Conservation (phyloP, 2,113 vertebrate species). For the Mormyrus lacerda region DNA sequence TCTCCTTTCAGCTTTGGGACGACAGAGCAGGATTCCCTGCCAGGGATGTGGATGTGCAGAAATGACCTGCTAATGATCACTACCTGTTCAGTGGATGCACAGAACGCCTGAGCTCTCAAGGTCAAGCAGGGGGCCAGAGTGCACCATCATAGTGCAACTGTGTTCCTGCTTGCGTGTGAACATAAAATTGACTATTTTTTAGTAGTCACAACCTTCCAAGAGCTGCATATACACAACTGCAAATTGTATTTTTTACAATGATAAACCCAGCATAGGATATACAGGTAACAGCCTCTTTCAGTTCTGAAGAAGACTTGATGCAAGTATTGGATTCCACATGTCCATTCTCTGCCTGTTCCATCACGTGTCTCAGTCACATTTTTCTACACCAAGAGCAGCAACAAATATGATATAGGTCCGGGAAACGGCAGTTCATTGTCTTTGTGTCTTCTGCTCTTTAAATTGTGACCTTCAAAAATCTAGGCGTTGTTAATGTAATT, state of each 20-base stretch:
- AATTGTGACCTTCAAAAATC: background rate
- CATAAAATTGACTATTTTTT: background rate
- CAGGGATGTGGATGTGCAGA: background rate
- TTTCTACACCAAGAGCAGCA: background rate
- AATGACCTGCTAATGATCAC: background rate
- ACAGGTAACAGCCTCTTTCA: background rate
- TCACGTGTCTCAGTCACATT: background rate
- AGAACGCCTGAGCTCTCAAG: background rate
- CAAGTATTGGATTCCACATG: background rate
- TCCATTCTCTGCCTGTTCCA: background rate
- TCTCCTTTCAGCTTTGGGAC: background rate
- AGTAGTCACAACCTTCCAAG: background rate
- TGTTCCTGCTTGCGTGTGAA: background rate
- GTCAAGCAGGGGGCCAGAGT: background rate
- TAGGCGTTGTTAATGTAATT: background rate
- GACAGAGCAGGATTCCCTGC: background rate
- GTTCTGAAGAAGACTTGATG: background rate
- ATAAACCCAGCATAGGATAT: background rate
- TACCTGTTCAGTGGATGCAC: background rate
- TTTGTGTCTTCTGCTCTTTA: background rate
- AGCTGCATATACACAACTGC: background rate
- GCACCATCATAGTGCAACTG: background rate
- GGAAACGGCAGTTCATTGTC: background rate
- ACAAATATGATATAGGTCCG: background rate
- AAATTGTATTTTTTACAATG: slow-evolving; percentile 1